Base-by-base conservation (phyloP, 2,797 vertebrate species). In the Falco biarmicus region DNA sequence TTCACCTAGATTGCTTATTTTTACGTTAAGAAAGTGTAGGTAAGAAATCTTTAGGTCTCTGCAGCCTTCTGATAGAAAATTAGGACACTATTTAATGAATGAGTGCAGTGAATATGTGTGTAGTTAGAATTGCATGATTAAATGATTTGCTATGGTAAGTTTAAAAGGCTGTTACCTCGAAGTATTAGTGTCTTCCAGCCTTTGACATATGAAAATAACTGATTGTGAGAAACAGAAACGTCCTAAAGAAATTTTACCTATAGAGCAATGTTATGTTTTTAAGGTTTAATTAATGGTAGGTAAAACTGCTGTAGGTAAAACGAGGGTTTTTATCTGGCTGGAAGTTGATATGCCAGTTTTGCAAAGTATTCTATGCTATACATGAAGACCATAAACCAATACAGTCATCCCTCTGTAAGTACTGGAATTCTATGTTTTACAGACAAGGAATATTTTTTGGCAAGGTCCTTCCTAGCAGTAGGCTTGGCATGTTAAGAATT, bases 1-100 rank as follows among this genome's bases (percentile, higher is more conserved):
- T 89, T 89, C 34, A 81, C 54, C 39, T 91, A 41, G 25, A 22
- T 91, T 88, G 34, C 47, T 91, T 89, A 19, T 69, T 92, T 96
- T 91, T 94, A 39, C 12, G 17, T 65, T 79, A 73, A 45, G 34
- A 56, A 69, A 85, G 61, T 43, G 28, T 82, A 56, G 48, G n/a
- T 90, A 70, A 92, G 68, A 61, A 84, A 64, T 70, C 83, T 66
- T 76, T 7, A 65, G 24, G 80, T 87, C 71, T 90, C 81, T 84
- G 13, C 68, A 83, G 68, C 78, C 59, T 86, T 86, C n/a, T 69
- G 24, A 50, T 91, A 43, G 11, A 43, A 66, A 91, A 84, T 74
- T 66, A 70, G 81, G 71, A 77, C 25, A 12, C 31, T 48, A 32
- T 83, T 92, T 93, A 88, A 93, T 81, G 85, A 95, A 87, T 54